Percentiles rank a stretch among this genome's conserved stretches.
phyloP scores from a whole-genome alignment of 1,140 invertebrate genomes.

The Drosophila azteca region DNA sequence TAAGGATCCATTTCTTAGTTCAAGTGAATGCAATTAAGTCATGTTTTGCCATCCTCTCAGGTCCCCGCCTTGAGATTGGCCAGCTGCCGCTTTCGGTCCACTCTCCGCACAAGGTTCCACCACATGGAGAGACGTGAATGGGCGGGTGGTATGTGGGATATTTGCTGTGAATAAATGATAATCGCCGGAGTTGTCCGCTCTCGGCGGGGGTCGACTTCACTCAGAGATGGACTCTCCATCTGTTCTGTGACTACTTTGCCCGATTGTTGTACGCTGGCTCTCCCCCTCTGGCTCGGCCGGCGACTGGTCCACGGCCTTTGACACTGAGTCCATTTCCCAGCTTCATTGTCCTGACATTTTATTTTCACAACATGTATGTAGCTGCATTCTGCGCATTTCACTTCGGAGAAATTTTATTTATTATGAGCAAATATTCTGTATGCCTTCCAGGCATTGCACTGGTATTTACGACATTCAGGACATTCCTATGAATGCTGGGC shows the following conservation, averaged over 20 bases:
- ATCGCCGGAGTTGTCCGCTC: slow-evolving; percentile 40
- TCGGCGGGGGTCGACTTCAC: slow-evolving; percentile 58
- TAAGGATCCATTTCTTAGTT: no score
- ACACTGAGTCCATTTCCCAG: slow-evolving; percentile 17
- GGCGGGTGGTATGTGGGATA: slow-evolving; percentile 20
- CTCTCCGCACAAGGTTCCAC: background rate
- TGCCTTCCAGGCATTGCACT: slow-evolving; percentile 19
- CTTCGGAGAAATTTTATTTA: slow-evolving; percentile 58
- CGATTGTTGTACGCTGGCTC: slow-evolving; percentile 47
- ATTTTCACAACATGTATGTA: slow-evolving; percentile 66
- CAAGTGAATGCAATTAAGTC: slow-evolving; percentile 46
- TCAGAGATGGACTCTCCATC: slow-evolving; percentile 37
- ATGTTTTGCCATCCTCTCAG: slow-evolving; percentile 3
- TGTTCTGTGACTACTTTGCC: slow-evolving; percentile 52
- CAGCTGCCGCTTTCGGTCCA: slow-evolving; percentile 36
- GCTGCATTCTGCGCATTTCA: slow-evolving; percentile 58
- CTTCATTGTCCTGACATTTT: slow-evolving; percentile 61
- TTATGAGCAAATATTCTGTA: slow-evolving; percentile 60
- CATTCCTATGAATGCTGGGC: background rate
- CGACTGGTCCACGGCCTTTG: slow-evolving; percentile 12
- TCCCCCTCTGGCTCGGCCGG: slow-evolving; percentile 3
- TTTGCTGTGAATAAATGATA: slow-evolving; percentile 70
- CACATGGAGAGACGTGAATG: background rate
- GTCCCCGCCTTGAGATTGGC: slow-evolving; percentile 26
- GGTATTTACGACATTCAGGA: slow-evolving; percentile 49